phyloP scores from a whole-genome alignment of 1,140 invertebrate species.

The Anoplophora glabripennis region DNA sequence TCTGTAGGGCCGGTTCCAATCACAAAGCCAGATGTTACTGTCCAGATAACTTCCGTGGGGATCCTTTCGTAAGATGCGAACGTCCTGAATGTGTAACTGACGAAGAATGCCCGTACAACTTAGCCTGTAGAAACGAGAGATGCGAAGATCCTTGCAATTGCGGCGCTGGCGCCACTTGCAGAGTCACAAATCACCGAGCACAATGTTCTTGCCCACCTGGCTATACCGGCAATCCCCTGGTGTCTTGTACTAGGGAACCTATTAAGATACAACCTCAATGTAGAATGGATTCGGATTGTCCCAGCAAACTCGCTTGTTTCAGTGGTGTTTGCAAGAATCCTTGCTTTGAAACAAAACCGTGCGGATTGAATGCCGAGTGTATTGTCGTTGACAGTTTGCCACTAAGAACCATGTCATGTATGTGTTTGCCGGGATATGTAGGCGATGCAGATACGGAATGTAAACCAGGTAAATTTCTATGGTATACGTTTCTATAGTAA shows the following conservation, averaged over 20 bases:
- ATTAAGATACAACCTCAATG: conserved; percentile 64
- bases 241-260: conserved; percentile 57
- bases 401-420: conserved; percentile 81
- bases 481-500: too few species aligned
- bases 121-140: conserved; percentile 70
- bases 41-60: conserved; percentile 67
- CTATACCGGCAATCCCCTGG: conserved; percentile 74
- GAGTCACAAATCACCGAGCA: conserved; percentile 71
- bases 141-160: conserved; percentile 81
- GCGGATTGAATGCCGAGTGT: conserved; percentile 75
- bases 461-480: conserved; percentile 62
- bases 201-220: conserved; percentile 80
- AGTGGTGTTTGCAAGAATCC: conserved; percentile 78
- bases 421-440: conserved; percentile 74
- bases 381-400: conserved; percentile 80
- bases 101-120: conserved; percentile 69
- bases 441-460: conserved; percentile 83
- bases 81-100: conserved; percentile 73
- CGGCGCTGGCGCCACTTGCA: conserved; percentile 67
- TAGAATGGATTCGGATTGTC: conserved; percentile 77
- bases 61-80: conserved; percentile 72
- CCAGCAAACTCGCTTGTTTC: conserved; percentile 80
- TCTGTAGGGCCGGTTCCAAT: conserved; percentile 68
- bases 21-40: conserved; percentile 80
- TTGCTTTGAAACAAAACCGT: conserved; percentile 74